These are phyloP conservation scores for Actias luna DNA, from an alignment of 2,888 invertebrate species.

Conservation along the genomic window DNA sequence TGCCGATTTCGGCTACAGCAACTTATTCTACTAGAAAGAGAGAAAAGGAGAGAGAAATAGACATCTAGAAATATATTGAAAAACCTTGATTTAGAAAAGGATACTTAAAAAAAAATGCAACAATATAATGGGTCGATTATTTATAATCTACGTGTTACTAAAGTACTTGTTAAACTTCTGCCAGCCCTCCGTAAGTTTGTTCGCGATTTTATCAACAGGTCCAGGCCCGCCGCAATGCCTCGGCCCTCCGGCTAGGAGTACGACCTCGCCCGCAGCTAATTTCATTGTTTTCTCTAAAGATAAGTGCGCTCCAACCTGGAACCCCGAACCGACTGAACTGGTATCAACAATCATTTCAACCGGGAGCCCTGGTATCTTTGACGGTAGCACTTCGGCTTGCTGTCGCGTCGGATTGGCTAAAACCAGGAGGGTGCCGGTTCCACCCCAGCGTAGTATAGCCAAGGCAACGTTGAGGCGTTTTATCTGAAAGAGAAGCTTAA, in stretches of 20 bases:
- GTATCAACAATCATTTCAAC: constrained; percentile 63
- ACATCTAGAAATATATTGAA: no score
- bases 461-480: constrained; percentile 79
- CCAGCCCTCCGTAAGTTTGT: constrained; percentile 72
- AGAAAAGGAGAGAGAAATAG: no score
- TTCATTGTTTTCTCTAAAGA: constrained; percentile 53
- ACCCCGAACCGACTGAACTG: constrained; percentile 58
- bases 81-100: background rate
- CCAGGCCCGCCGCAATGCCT: constrained; percentile 73
- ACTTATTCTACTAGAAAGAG: no score
- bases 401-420: constrained; percentile 72
- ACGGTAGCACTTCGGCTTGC: constrained; percentile 70
- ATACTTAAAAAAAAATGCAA: background rate
- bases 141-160: constrained; percentile 32
- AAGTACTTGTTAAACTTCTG: constrained; percentile 77
- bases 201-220: constrained; percentile 73
- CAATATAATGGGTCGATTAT: background rate
- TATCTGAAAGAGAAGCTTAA: constrained; percentile 51
- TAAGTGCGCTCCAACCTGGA: constrained; percentile 54
- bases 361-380: constrained; percentile 63
- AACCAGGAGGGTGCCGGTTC: constrained; percentile 59
- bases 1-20: no score
- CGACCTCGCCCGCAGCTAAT: constrained; percentile 58
- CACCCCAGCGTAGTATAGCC: constrained; percentile 66
- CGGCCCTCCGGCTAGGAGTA: constrained; percentile 62